Evolutionary conservation across 2,797 vertebrate genomes (phyloP), one percentile per base, ranked within the genome.

Genomic region (Pseudochaenichthys georgianus): DNA sequence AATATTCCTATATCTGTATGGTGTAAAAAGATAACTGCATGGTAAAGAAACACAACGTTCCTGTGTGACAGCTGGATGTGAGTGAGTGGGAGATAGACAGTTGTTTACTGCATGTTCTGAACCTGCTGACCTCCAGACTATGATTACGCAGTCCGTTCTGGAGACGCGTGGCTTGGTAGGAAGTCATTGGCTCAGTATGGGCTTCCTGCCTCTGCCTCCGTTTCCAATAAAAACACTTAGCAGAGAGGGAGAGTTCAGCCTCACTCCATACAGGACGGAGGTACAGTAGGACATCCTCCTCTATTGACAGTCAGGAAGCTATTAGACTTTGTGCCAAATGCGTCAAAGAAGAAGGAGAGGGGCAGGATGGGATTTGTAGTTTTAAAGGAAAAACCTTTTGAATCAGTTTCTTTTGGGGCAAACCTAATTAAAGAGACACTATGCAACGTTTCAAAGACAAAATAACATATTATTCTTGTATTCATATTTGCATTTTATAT

Each of bases 141-240:
- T 43, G 74, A 64, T 53, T 61, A 9, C 21, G n/a, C 19, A 47
- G 61, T 46, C 48, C 51, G 19, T 71, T 75, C 81, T 60, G 73
- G 47, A 78, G 71, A 64, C 72, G 31, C 23, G 43, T 71, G 74
- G 68, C 70, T 85, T 73, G 82, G 71, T 77, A 88, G 92, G 90
- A 91, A 89, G 83, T 90, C 45, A 55, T 91, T 85, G 77, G 78
- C 73, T 82, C 68, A 54, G 46, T 54, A 87, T 81, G 81, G 81
- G 81, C 79, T 89, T 93, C 89, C 90, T 87, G 83, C 48, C 38
- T 51, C 34, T 9, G 75, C 47, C 64, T 77, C 21, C 0, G 31
- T 72, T 60, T 60, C 61, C 75, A 79, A 68, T 77, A 66, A 75
- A 83, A 81, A 70, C 57, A 52, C 42, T 46, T n/a, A 19, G 8